Percentiles rank a stretch among this genome's conserved stretches.
Conservation (phyloP, 2,113 vertebrate species). For the Felis chaus region DNA sequence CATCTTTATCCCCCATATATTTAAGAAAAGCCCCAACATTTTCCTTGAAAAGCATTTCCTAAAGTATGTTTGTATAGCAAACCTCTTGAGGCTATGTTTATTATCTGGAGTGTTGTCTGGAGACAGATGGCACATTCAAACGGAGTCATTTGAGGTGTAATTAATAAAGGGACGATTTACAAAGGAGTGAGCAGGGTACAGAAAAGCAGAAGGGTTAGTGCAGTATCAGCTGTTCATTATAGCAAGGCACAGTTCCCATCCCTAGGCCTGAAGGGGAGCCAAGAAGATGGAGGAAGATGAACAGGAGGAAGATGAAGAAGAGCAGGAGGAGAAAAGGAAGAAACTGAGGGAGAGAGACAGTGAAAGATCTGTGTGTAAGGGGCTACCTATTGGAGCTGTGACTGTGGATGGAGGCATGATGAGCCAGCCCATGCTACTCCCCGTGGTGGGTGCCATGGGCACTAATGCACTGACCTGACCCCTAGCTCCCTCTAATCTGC, state of each 20-base stretch:
- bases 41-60: neutral
- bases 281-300: neutral
- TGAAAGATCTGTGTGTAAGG: neutral
- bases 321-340: too few relatives aligned
- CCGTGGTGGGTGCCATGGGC: neutral
- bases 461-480: neutral
- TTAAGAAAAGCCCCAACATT: neutral
- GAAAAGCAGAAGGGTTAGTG: neutral
- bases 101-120: neutral
- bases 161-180: neutral
- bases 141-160: neutral
- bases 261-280: neutral
- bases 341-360: neutral
- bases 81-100: neutral
- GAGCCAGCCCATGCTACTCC: rapidly evolving
- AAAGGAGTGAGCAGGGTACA: neutral
- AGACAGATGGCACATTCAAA: neutral
- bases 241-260: neutral
- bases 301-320: neutral
- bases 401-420: neutral
- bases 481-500: neutral
- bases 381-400: neutral
- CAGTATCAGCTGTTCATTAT: neutral
- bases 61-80: neutral
- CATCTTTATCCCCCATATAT: neutral